Percentiles rank a stretch among this genome's conserved stretches.
Conservation (phyloP, 2,797 vertebrate species). For the Megaceryle alcyon region DNA sequence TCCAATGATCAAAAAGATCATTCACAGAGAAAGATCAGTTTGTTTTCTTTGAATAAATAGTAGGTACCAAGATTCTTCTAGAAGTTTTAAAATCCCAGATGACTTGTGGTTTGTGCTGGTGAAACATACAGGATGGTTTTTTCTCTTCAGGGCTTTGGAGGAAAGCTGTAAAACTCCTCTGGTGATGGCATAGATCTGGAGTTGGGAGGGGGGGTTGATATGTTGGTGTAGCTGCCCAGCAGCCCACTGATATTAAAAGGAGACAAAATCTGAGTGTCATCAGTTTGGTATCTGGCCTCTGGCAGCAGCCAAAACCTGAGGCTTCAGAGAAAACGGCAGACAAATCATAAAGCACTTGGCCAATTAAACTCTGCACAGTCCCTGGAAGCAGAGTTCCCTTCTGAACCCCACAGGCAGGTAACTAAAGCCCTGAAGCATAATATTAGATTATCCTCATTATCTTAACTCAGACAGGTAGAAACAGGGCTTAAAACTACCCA, state of each 20-base stretch:
- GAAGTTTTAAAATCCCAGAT: conserved; percentile 35
- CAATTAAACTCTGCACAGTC: conserved; percentile 50
- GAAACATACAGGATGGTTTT: conserved; percentile 17
- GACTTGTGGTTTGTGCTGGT: not conserved
- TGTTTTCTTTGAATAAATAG: not conserved
- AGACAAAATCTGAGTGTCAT: conserved; percentile 20
- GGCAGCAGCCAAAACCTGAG: conserved; percentile 4
- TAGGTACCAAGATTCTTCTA: not conserved
- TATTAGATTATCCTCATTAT: conserved; percentile 55
- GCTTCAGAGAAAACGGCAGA: conserved; percentile 19
- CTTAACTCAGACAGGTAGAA: conserved; percentile 40
- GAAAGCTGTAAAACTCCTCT: conserved; percentile 34
- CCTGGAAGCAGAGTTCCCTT: conserved; percentile 19
- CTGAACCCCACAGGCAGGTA: conserved; percentile 8
- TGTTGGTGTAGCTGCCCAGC: not conserved
- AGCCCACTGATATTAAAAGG: conserved; percentile 18
- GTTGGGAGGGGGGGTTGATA: not conserved
- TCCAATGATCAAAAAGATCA: not conserved
- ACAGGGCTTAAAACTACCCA: conserved; percentile 7
- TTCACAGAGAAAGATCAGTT: not conserved
- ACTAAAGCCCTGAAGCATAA: conserved; percentile 43
- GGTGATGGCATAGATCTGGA: conserved; percentile 18
- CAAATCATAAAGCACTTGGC: conserved; percentile 15
- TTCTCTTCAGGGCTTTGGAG: conserved; percentile 3
- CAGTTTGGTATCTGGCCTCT: conserved; percentile 34